A percentile compares a stretch with the other conserved stretches of the same genome.
phyloP scores from a whole-genome alignment of 2,888 invertebrate genomes.

The Torymus auratus region DNA sequence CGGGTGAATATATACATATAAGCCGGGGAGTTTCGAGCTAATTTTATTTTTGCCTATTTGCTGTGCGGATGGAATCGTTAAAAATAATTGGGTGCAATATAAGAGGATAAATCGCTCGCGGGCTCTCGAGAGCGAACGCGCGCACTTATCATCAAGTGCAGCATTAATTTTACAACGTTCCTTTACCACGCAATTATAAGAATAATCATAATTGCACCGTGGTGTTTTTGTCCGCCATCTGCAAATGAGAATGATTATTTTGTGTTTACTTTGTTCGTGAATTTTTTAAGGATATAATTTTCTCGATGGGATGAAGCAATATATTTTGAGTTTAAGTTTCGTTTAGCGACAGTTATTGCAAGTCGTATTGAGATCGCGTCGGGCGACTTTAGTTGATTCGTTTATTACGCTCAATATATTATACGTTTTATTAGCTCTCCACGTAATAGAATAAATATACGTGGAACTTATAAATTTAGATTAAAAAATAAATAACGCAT shows the following conservation, averaged over 20 bases:
- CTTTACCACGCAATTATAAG: conserved; percentile 44
- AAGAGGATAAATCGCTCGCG: conserved; percentile 29
- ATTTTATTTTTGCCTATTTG: conserved; percentile 29
- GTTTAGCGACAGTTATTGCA: background rate
- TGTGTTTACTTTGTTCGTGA: no score
- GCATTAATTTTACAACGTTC: conserved; percentile 49
- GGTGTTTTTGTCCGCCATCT: background rate
- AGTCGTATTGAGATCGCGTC: background rate
- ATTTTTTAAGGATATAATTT: no score
- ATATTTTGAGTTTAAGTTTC: background rate
- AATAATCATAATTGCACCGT: conserved; percentile 41
- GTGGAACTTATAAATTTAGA: no score
- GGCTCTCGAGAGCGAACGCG: conserved; percentile 23
- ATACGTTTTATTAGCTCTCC: no score
- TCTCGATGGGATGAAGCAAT: no score
- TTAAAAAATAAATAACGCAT: no score
- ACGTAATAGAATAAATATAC: no score
- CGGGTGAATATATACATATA: no score
- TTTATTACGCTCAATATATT: no score
- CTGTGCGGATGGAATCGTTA: conserved; percentile 44
- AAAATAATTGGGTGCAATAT: conserved; percentile 54
- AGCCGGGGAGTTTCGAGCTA: background rate
- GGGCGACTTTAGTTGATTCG: no score
- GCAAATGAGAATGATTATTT: background rate
- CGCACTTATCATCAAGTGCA: conserved; percentile 41